Evolutionary conservation across 2,888 invertebrate species (phyloP), one percentile per base, ranked within the genome.

Genomic region (Hesperia comma): DNA sequence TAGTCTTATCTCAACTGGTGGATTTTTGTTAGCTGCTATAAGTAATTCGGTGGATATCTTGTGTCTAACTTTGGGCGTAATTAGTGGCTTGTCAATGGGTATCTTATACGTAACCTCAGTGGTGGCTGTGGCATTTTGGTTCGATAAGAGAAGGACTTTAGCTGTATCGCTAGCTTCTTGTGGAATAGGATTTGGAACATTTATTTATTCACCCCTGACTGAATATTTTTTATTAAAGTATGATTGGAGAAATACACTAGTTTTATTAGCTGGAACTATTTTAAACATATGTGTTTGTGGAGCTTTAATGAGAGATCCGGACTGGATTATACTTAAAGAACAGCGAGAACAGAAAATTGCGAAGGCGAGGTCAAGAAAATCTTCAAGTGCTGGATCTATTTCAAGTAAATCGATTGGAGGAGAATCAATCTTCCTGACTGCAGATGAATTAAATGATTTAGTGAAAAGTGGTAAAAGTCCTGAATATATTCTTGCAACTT

Each of bases 41-140:
- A 94, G 95, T 75, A 94, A 95, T 73, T 95, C 95, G 19, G 94
- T 98, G 46, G 95, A 94, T 82, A 93, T 96, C 86, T 93, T 97
- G 77, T 96, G 96, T 85, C 79, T 98, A 71, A 97, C 97, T 0
- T 97, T 97, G 79, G 98, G 98, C 5, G 93, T 97, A 6, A 91
- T 97, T 55, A 95, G 97, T 55, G 98, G 98, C 0, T 82, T 97
- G 63, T 97, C 97, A 0, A 92, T 98, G 85, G 97, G 97, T 14
- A 90, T 97, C 68, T 95, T 96, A 75, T 98, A 97, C 82, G 97
- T 98, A 19, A 97, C 98, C 1, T 96, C 97, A 6, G 97, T 98
- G 3, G 98, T 98, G 0, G 96, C 97, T 51, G 97, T 98, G 51
- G 97, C 98, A 0, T 98, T 97, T 82, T 98, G 98, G 96, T 98